phyloP scores from a whole-genome alignment of 1,140 invertebrate genomes.

The Ooceraea biroi region DNA sequence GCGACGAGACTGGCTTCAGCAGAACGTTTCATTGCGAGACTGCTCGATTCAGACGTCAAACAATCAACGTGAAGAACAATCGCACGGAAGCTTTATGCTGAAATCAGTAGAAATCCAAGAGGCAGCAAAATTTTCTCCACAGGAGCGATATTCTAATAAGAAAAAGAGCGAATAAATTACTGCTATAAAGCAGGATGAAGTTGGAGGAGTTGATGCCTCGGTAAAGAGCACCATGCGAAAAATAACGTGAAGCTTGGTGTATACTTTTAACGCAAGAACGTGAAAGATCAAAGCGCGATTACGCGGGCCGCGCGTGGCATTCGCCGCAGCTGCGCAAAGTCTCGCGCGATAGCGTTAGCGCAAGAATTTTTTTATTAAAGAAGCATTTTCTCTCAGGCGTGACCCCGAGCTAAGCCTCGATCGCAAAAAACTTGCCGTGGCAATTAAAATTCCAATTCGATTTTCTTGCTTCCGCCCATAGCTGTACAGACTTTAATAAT shows the following conservation, averaged over 20 bases:
- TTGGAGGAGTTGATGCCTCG: background rate
- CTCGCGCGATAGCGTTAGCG: too few relatives aligned
- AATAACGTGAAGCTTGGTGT: background rate
- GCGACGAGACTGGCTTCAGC: background rate
- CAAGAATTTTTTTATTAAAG: slow-evolving; percentile 4
- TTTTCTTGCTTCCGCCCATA: background rate
- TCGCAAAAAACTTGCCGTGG: background rate
- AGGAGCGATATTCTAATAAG: background rate
- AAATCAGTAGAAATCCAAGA: background rate
- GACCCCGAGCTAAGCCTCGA: background rate
- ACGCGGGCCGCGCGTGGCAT: background rate
- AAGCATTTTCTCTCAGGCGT: background rate
- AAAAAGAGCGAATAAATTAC: background rate
- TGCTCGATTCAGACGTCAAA: background rate
- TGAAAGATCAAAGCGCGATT: slow-evolving; percentile 3
- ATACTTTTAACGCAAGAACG: background rate
- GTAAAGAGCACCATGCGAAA: background rate
- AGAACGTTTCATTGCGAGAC: background rate
- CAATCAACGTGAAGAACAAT: background rate
- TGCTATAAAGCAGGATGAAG: background rate
- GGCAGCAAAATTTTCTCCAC: background rate
- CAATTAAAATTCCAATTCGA: slow-evolving; percentile 22
- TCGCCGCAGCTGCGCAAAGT: too few relatives aligned
- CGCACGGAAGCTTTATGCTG: background rate
- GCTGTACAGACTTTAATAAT: slow-evolving; percentile 33